Percentiles rank a stretch among this genome's conserved stretches.
phyloP scores from a whole-genome alignment of 1,140 invertebrate genomes.

The Pogonomyrmex californicus region DNA sequence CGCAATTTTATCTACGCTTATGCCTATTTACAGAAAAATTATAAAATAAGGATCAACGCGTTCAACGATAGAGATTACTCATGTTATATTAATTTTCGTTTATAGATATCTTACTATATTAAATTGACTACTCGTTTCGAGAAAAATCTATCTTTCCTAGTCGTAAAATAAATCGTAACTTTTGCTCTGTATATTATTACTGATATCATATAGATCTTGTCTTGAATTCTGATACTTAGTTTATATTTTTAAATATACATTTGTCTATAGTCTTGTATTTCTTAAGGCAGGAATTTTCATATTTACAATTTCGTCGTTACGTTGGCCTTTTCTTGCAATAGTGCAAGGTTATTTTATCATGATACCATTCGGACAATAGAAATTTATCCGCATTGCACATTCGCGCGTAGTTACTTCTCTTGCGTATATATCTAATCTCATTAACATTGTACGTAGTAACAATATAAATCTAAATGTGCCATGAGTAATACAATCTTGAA shows the following conservation, averaged over 20 bases:
- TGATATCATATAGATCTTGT: constrained; percentile 76
- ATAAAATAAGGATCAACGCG: constrained; percentile 40
- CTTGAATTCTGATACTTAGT: constrained; percentile 73
- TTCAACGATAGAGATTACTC: constrained; percentile 52
- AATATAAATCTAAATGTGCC: constrained; percentile 56
- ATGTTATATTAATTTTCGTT: constrained; percentile 59
- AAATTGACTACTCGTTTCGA: constrained; percentile 81
- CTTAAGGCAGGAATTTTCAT: constrained; percentile 86
- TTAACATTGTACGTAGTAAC: constrained; percentile 56
- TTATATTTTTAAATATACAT: constrained; percentile 77
- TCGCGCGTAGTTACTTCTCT: neutral
- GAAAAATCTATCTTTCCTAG: constrained; percentile 73
- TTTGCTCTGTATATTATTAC: constrained; percentile 69
- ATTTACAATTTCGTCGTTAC: constrained; percentile 79
- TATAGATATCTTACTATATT: constrained; percentile 69
- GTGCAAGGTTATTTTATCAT: constrained; percentile 62
- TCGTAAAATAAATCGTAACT: constrained; percentile 81
- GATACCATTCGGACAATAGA: constrained; percentile 61
- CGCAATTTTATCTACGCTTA: constrained; percentile 10
- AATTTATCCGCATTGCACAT: constrained; percentile 33
- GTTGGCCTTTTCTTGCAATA: constrained; percentile 74
- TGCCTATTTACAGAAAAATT: constrained; percentile 32
- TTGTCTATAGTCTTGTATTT: constrained; percentile 84
- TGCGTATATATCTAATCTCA: constrained; percentile 20
- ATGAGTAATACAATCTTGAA: constrained; percentile 41